phyloP scores from a whole-genome alignment of 2,888 invertebrate genomes.

The Junonia oenone region DNA sequence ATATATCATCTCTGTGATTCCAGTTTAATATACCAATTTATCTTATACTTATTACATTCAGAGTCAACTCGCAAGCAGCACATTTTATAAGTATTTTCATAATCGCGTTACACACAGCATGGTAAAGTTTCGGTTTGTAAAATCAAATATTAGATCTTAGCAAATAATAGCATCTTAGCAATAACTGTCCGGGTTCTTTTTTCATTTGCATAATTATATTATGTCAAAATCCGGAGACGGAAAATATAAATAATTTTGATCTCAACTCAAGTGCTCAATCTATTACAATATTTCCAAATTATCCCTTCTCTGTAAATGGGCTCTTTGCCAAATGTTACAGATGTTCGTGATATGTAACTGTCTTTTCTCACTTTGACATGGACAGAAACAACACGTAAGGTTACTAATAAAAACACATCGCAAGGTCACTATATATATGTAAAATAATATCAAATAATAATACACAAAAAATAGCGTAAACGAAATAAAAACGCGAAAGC shows the following conservation, averaged over 20 bases:
- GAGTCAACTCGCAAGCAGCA: neutral
- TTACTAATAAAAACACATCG: slow-evolving; percentile 11
- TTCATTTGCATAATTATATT: neutral
- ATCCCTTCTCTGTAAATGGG: slow-evolving; percentile 24
- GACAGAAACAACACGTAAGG: slow-evolving; percentile 11
- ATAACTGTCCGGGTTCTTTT: neutral
- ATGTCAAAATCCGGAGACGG: neutral
- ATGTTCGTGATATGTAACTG: slow-evolving; percentile 28
- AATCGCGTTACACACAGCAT: neutral
- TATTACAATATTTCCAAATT: slow-evolving; percentile 14
- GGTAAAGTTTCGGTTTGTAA: neutral
- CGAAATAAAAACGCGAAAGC: neutral
- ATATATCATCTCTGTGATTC: no score
- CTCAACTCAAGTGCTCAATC: slow-evolving; percentile 9
- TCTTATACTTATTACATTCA: neutral
- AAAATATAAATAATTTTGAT: slow-evolving; percentile 5
- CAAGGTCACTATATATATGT: slow-evolving; percentile 11
- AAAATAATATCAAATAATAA: neutral
- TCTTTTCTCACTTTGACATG: slow-evolving; percentile 26
- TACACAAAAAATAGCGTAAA: neutral
- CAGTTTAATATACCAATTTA: no score
- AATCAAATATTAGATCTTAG: neutral
- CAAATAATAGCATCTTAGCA: neutral
- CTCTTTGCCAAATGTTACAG: slow-evolving; percentile 27
- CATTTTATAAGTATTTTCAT: neutral